Conservation (phyloP, 1,140 invertebrate genomes). For the Pseudachorutes palmiensis region DNA sequence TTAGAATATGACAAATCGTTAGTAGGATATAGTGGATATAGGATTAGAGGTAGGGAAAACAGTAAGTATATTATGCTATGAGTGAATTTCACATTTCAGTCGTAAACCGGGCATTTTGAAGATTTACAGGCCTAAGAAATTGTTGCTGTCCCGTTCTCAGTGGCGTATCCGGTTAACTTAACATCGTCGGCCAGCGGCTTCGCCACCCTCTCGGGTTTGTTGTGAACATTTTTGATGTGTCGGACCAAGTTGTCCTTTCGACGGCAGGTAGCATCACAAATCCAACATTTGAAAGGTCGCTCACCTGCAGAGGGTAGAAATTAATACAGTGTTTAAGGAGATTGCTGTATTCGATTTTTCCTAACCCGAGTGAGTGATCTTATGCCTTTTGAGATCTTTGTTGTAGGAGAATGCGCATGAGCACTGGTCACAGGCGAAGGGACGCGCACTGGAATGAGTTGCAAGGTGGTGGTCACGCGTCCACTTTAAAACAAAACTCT, state of each 20-base stretch:
- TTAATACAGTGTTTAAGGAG: not conserved
- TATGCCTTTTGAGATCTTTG: conserved; percentile 50
- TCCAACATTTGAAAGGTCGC: conserved; percentile 51
- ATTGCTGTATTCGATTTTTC: not conserved
- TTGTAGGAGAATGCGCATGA: conserved; percentile 48
- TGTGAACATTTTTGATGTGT: conserved; percentile 57
- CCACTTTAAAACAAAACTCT: conserved; percentile 48
- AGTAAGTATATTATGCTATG: too few species aligned
- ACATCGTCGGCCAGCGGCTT: conserved; percentile 29
- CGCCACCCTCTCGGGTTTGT: conserved; percentile 40
- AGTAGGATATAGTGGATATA: too few species aligned
- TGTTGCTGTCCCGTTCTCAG: too few species aligned
- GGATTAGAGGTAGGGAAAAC: too few species aligned
- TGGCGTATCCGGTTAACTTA: too few species aligned
- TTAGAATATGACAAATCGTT: too few species aligned
- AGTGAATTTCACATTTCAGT: too few species aligned
- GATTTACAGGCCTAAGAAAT: too few species aligned
- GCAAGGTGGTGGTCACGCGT: conserved; percentile 41
- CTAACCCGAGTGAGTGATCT: conserved; percentile 49
- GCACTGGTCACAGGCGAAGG: conserved; percentile 47
- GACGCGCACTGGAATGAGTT: conserved; percentile 42
- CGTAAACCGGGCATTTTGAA: too few species aligned
- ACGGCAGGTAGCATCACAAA: conserved; percentile 51
- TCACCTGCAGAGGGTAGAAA: conserved; percentile 43
- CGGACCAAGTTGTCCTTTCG: conserved; percentile 57